A percentile compares a stretch with the other conserved stretches of the same genome.
Conservation (phyloP, 1,140 invertebrate genomes). For the Panagrolaimus sp. region DNA sequence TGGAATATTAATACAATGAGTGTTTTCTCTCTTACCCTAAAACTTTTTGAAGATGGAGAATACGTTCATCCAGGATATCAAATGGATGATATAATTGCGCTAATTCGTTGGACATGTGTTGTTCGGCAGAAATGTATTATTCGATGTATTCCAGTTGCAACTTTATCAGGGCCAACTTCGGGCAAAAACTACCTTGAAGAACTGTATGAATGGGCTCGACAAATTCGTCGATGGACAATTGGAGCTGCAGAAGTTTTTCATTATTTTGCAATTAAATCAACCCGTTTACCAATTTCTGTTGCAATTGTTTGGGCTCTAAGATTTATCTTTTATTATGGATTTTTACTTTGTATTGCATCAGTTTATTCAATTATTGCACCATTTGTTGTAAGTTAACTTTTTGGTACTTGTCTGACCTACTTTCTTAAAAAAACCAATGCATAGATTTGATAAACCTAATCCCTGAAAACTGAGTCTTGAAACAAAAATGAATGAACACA, state of each 20-base stretch:
- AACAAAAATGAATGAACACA: no score
- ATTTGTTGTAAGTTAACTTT: slow-evolving; percentile 26
- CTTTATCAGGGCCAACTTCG: slow-evolving; percentile 38
- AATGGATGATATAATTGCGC: slow-evolving; percentile 50
- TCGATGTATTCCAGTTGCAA: slow-evolving; percentile 36
- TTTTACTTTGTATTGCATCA: slow-evolving; percentile 41
- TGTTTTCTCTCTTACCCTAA: slow-evolving; percentile 44
- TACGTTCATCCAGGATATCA: slow-evolving; percentile 48
- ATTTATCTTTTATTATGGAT: slow-evolving; percentile 48
- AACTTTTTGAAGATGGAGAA: slow-evolving; percentile 43
- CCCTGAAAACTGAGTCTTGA: no score
- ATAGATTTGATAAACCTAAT: no score
- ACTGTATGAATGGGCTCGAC: slow-evolving; percentile 49
- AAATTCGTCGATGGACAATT: slow-evolving; percentile 48
- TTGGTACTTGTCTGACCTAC: no score
- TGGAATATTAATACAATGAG: slow-evolving; percentile 52
- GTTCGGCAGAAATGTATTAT: slow-evolving; percentile 39
- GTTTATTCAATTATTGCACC: slow-evolving; percentile 41
- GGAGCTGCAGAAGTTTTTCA: slow-evolving; percentile 51
- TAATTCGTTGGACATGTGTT: slow-evolving; percentile 47
- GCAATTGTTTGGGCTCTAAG: slow-evolving; percentile 35
- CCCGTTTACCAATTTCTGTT: slow-evolving; percentile 30
- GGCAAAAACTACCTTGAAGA: slow-evolving; percentile 38
- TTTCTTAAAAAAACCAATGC: no score
- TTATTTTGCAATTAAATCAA: slow-evolving; percentile 48